Conservation (phyloP, 2,888 invertebrate genomes). For the Nymphalis polychloros region DNA sequence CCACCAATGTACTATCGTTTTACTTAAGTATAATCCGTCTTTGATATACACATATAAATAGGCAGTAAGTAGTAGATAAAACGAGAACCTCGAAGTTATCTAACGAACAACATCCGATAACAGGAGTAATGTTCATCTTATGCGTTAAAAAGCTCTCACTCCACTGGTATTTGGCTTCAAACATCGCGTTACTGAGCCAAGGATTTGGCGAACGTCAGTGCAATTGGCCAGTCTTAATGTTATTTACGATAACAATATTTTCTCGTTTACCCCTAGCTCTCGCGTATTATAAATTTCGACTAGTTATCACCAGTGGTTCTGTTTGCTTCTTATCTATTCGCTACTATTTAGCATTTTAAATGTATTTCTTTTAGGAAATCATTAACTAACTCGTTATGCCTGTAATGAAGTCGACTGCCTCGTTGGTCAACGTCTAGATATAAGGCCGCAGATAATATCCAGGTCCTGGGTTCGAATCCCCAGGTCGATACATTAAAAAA, state of each 20-base stretch:
- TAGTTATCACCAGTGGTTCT: not conserved
- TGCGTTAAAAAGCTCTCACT: constrained; percentile 17
- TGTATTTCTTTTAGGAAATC: too few species aligned
- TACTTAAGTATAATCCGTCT: too few species aligned
- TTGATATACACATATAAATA: too few species aligned
- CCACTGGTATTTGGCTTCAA: constrained; percentile 19
- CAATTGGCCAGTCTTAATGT: constrained; percentile 13
- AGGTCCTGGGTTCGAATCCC: too few species aligned
- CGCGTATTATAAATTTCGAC: not conserved
- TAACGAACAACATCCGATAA: not conserved
- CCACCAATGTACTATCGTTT: too few species aligned
- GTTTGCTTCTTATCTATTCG: not conserved
- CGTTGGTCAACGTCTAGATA: too few species aligned
- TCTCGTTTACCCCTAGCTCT: not conserved
- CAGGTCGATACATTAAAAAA: too few species aligned
- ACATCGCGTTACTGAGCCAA: constrained; percentile 14
- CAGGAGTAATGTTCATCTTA: constrained; percentile 11
- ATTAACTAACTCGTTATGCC: too few species aligned
- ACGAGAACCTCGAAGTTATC: not conserved
- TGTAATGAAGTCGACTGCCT: too few species aligned
- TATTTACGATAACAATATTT: constrained; percentile 16
- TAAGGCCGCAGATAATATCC: too few species aligned
- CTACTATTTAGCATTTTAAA: too few species aligned
- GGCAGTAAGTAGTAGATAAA: not conserved
- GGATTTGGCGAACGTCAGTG: constrained; percentile 13